Evolutionary conservation across 2,888 invertebrate genomes (phyloP).

Genomic region (Lutraria lutraria): DNA sequence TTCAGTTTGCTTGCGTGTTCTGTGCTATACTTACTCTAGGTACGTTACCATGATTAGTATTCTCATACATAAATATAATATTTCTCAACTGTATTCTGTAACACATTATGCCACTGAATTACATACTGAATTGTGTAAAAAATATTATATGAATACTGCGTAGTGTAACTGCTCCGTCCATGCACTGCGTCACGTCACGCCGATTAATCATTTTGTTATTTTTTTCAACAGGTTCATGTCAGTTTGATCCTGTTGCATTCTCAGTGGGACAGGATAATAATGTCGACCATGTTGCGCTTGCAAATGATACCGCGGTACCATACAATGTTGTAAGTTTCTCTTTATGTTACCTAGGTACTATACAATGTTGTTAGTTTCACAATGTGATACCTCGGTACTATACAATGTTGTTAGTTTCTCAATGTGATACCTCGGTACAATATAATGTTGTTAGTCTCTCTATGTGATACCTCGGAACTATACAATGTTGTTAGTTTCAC

Average conservation of each 20-base stretch:
- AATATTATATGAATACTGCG: not conserved
- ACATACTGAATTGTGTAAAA: not conserved
- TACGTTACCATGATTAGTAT: not conserved
- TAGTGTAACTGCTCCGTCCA: no score
- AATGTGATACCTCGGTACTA: not conserved
- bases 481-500: constrained; percentile 32
- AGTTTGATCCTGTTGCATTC: constrained; percentile 36
- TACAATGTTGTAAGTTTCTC: constrained; percentile 35
- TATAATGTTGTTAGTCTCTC: constrained; percentile 31
- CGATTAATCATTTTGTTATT: not conserved
- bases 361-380: constrained; percentile 32
- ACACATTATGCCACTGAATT: not conserved
- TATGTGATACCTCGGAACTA: not conserved
- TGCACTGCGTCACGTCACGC: no score
- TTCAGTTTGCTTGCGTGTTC: not conserved
- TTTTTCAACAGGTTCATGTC: not conserved
- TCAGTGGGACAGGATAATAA: constrained; percentile 38
- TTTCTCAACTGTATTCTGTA: no score
- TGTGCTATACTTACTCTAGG: not conserved
- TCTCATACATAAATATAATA: no score
- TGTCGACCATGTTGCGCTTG: not conserved
- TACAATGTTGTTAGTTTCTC: constrained; percentile 32
- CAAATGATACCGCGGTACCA: constrained; percentile 16
- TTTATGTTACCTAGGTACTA: not conserved
- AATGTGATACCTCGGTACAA: not conserved